Conservation (phyloP, 2,888 invertebrate genomes). For the Cheilosia grossa region DNA sequence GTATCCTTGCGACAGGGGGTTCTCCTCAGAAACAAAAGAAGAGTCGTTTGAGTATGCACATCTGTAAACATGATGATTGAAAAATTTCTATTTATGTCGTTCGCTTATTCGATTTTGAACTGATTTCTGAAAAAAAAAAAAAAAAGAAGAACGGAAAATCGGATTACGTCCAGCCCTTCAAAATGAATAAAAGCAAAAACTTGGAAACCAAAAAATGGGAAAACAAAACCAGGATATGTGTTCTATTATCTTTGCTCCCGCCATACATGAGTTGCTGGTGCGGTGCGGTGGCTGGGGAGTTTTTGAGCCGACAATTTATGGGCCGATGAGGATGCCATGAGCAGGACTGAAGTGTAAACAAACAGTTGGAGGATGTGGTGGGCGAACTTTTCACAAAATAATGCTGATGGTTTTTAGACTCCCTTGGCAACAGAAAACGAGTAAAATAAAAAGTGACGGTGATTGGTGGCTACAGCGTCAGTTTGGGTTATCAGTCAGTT, state of each 20-base stretch:
- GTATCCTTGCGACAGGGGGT: conserved; percentile 23
- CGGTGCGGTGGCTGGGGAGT: neutral
- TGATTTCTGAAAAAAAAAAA: conserved; percentile 3
- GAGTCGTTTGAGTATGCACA: neutral
- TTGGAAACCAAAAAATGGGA: conserved; percentile 39
- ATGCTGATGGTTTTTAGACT: conserved; percentile 25
- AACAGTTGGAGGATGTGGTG: conserved; percentile 33
- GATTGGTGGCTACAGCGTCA: conserved; percentile 30
- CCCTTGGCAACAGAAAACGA: neutral
- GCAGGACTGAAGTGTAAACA: conserved; percentile 58
- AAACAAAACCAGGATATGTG: conserved; percentile 39
- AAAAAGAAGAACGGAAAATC: conserved; percentile 27
- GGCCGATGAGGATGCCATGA: conserved; percentile 15
- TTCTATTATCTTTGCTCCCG: conserved; percentile 58
- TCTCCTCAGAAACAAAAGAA: conserved; percentile 2
- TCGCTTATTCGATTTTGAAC: conserved; percentile 41
- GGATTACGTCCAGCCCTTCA: conserved; percentile 30
- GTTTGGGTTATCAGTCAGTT: conserved; percentile 47
- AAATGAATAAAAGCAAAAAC: conserved; percentile 9
- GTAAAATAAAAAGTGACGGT: conserved; percentile 19
- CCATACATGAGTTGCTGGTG: conserved; percentile 11
- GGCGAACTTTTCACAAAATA: conserved; percentile 58
- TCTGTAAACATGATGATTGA: conserved; percentile 64
- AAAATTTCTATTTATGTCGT: conserved; percentile 53
- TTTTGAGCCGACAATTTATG: conserved; percentile 63